phyloP scores from a whole-genome alignment of 2,797 vertebrate species.

The Acanthiza pusilla region DNA sequence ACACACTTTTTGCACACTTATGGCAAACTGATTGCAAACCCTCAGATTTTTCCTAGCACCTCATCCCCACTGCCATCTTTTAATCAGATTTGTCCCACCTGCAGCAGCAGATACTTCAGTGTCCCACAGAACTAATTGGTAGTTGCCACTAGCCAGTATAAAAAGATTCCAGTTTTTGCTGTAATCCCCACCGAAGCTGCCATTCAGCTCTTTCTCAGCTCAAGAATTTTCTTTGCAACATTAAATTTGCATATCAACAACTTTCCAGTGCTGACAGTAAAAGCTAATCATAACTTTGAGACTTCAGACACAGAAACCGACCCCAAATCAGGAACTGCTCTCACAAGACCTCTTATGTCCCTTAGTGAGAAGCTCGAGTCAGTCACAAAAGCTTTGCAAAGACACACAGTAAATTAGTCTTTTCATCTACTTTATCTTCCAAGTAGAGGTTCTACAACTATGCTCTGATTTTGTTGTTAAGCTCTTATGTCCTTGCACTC shows the following conservation, averaged over 20 bases:
- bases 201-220: neutral
- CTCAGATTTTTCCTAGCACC: neutral
- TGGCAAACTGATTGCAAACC: neutral
- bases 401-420: neutral
- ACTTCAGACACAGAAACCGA: neutral
- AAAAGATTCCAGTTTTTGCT: neutral
- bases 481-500: accelerated
- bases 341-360: neutral
- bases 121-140: accelerated
- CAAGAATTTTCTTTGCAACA: neutral
- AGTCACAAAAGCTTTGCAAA: neutral
- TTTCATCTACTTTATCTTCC: neutral
- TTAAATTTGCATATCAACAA: neutral
- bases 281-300: neutral
- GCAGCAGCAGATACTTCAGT: neutral
- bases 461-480: neutral
- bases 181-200: neutral
- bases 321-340: neutral
- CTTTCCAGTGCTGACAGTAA: neutral
- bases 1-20: neutral
- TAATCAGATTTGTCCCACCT: neutral
- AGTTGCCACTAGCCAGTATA: neutral
- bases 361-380: neutral
- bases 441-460: neutral
- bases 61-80: neutral